These are phyloP conservation scores for Leucophenga montana DNA, from an alignment of 2,888 invertebrate genomes.

Conservation along the genomic window DNA sequence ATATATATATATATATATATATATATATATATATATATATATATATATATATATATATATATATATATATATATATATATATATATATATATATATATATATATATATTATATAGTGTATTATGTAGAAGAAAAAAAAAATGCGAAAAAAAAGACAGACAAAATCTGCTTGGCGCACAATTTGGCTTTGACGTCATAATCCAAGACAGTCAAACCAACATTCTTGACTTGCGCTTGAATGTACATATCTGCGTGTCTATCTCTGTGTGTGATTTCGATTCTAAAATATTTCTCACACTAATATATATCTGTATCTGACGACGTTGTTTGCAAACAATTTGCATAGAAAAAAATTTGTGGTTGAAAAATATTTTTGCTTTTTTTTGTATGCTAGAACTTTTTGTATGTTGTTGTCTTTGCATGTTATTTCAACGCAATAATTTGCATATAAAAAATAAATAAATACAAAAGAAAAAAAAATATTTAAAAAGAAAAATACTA, in stretches of 20 bases:
- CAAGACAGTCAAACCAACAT: too few species aligned
- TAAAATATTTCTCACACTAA: too few species aligned
- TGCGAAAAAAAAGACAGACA: neutral
- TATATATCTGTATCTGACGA: too few species aligned
- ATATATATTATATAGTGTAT: too few species aligned
- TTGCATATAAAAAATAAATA: constrained; percentile 57
- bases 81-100: neutral
- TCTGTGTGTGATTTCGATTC: too few species aligned
- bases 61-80: neutral
- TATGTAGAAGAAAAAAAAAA: neutral
- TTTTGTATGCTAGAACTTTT: constrained; percentile 13
- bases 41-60: neutral
- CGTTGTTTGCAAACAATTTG: constrained; percentile 51
- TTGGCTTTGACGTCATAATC: constrained; percentile 11
- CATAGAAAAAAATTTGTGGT: constrained; percentile 62
- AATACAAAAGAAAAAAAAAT: neutral
- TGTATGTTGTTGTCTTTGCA: constrained; percentile 28
- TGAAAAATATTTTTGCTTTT: constrained; percentile 41
- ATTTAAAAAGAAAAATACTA: neutral
- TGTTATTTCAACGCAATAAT: constrained; percentile 37
- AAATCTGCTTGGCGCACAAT: neutral
- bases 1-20: too few species aligned
- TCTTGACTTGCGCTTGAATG: too few species aligned
- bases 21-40: neutral
- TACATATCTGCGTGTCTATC: too few species aligned